phyloP scores from a whole-genome alignment of 2,797 vertebrate species.

The Fistularia tabacaria region DNA sequence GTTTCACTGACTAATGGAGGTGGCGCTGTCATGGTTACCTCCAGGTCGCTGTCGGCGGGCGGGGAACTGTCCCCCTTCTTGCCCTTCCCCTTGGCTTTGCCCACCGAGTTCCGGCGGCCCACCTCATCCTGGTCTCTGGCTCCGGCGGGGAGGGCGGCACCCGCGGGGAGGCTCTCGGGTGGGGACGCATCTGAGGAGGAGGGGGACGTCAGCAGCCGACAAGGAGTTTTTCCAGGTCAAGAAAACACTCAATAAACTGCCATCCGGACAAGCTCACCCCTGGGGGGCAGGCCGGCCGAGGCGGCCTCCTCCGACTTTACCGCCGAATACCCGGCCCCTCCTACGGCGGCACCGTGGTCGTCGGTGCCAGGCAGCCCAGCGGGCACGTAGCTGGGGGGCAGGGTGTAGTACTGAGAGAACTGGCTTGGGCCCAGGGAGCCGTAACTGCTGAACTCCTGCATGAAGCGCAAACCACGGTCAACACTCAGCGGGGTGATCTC shows the following conservation, averaged over 20 bases:
- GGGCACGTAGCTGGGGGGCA: slow-evolving; percentile 83
- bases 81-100: slow-evolving; percentile 91
- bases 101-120: slow-evolving; percentile 82
- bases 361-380: slow-evolving; percentile 76
- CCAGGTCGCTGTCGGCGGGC: slow-evolving; percentile 86
- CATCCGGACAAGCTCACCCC: slow-evolving; percentile 66
- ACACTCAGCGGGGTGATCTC: too few relatives aligned
- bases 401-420: slow-evolving; percentile 88
- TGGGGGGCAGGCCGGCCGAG: slow-evolving; percentile 73
- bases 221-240: background rate
- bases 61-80: slow-evolving; percentile 83
- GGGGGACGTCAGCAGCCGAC: background rate
- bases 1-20: too few relatives aligned
- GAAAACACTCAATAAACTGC: background rate
- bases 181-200: slow-evolving; percentile 61
- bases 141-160: slow-evolving; percentile 67
- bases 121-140: slow-evolving; percentile 87
- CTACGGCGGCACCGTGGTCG: slow-evolving; percentile 63
- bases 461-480: background rate
- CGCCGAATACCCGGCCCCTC: slow-evolving; percentile 71
- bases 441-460: slow-evolving; percentile 89
- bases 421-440: slow-evolving; percentile 89
- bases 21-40: slow-evolving; percentile 69
- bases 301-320: slow-evolving; percentile 72
- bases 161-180: slow-evolving; percentile 70